Conservation (phyloP, 1,140 invertebrate genomes). For the Yoshiicerus persimilis region DNA sequence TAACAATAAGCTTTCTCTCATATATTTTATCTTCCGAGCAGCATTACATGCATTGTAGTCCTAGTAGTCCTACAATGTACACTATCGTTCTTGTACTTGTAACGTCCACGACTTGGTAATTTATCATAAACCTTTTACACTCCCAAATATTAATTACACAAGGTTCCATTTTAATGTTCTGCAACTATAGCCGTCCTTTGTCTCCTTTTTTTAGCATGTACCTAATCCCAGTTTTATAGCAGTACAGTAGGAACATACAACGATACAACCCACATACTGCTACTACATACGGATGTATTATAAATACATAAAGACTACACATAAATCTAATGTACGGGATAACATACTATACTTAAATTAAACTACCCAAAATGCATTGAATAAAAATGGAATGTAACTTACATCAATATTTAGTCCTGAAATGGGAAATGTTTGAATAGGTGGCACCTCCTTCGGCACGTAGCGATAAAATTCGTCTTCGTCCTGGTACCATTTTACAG, state of each 20-base stretch:
- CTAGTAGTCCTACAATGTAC: no score
- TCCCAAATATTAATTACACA: background rate
- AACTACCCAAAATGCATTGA: background rate
- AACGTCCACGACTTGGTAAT: no score
- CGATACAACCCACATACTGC: no score
- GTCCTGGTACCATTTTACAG: slow-evolving; percentile 54
- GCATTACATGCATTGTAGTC: no score
- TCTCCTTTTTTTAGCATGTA: no score
- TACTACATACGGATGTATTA: no score
- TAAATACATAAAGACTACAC: no score
- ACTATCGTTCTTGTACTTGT: no score
- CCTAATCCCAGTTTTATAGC: no score
- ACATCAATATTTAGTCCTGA: slow-evolving; percentile 50
- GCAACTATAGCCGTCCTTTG: background rate
- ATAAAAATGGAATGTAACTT: slow-evolving; percentile 24
- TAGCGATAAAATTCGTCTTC: slow-evolving; percentile 44
- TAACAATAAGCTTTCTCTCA: background rate
- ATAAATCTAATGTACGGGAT: background rate
- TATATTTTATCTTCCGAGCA: background rate
- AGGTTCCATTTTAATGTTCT: background rate
- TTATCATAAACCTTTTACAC: background rate
- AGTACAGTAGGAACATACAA: no score
- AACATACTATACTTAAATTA: background rate
- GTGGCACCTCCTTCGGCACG: slow-evolving; percentile 42
- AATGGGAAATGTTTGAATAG: slow-evolving; percentile 42